A percentile compares a stretch with the other conserved stretches of the same genome.
phyloP scores from a whole-genome alignment of 2,888 invertebrate genomes.

The Agrotis puta region DNA sequence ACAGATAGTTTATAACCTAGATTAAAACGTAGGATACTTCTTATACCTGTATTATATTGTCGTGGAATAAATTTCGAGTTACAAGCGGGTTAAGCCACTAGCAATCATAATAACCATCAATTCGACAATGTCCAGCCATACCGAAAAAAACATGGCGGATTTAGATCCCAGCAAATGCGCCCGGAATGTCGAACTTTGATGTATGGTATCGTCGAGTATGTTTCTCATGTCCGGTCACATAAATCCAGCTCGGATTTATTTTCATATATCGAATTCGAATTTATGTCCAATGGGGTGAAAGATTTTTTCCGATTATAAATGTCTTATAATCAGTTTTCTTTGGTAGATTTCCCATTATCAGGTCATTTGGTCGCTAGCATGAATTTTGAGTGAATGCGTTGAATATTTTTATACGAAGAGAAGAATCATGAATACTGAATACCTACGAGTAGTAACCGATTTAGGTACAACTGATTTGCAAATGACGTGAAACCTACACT shows the following conservation, averaged over 20 bases:
- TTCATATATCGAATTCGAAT: slow-evolving; percentile 30
- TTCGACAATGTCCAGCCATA: no score
- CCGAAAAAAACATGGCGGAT: neutral
- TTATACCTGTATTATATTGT: no score
- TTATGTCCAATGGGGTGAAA: slow-evolving; percentile 15
- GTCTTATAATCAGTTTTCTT: neutral
- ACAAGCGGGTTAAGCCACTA: no score
- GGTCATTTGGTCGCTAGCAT: neutral
- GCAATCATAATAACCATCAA: no score
- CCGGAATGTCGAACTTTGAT: slow-evolving; percentile 29
- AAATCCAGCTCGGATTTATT: slow-evolving; percentile 42
- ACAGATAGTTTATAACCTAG: no score
- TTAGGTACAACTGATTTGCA: no score
- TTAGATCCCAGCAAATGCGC: neutral
- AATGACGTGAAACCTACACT: no score
- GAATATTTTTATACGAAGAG: neutral
- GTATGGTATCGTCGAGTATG: slow-evolving; percentile 8
- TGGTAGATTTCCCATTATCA: neutral
- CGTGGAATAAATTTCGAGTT: no score
- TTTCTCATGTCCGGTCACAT: slow-evolving; percentile 23
- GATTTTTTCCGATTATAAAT: neutral
- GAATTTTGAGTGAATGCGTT: neutral
- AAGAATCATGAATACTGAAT: neutral
- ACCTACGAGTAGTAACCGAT: no score
- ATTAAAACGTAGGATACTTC: no score